Evolutionary conservation across 1,140 invertebrate genomes (phyloP).

Genomic region (Drosophila lacteicornis): DNA sequence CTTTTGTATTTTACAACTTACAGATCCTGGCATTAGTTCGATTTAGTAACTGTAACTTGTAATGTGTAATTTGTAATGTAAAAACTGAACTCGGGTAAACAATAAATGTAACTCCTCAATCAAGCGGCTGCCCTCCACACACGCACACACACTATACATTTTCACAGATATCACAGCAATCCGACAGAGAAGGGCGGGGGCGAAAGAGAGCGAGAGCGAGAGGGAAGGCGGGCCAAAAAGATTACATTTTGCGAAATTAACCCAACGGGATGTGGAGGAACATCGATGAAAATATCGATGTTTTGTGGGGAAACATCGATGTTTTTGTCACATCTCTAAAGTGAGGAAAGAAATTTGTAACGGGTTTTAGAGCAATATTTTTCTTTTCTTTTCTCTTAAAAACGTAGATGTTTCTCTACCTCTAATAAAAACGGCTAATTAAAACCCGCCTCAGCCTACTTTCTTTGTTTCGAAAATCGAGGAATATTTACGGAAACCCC

Average conservation of each 20-base stretch:
- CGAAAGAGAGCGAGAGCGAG: constrained; percentile 14
- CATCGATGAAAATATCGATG: too few species aligned
- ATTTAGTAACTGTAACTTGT: constrained; percentile 23
- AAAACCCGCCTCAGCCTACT: not conserved
- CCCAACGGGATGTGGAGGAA: too few species aligned
- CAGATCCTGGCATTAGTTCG: constrained; percentile 30
- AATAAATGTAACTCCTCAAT: constrained; percentile 45
- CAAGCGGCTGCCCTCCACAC: constrained; percentile 4
- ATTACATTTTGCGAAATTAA: not conserved
- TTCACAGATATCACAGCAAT: constrained; percentile 40
- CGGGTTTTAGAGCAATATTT: too few species aligned
- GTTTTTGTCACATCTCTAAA: too few species aligned
- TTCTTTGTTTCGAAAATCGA: not conserved
- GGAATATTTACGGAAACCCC: too few species aligned
- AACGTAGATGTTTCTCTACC: too few species aligned
- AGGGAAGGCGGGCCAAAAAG: not conserved
- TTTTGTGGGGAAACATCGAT: too few species aligned
- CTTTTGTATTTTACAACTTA: constrained; percentile 35
- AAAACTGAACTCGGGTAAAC: constrained; percentile 38
- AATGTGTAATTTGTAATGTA: constrained; percentile 21
- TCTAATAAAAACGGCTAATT: not conserved
- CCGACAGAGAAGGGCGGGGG: constrained; percentile 20
- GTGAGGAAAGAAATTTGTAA: too few species aligned
- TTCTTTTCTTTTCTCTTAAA: too few species aligned
- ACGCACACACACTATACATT: not conserved